Evolutionary conservation across 2,888 invertebrate species (phyloP).

Genomic region (Tenthredo scrophulariae): DNA sequence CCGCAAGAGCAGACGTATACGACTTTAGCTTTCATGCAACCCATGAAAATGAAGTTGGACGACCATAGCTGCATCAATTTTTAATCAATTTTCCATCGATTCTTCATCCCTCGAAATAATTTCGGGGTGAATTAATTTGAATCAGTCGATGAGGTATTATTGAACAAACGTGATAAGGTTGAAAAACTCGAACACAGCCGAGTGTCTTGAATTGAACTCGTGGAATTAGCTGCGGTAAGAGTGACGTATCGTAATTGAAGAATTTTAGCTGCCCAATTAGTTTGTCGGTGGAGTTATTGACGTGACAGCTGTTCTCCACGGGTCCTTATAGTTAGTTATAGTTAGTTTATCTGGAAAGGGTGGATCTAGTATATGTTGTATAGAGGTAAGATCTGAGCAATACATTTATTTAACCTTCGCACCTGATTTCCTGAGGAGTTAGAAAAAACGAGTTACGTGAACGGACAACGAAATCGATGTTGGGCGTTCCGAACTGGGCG

Average conservation of each 20-base stretch:
- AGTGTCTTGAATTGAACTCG: not conserved
- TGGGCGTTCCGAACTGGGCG: slow-evolving; percentile 55
- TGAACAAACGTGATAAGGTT: not conserved
- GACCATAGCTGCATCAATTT: not conserved
- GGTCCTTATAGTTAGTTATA: slow-evolving; percentile 4
- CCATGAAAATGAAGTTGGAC: not conserved
- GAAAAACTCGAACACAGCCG: not conserved
- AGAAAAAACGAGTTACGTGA: slow-evolving; percentile 69
- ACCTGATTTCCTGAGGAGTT: slow-evolving; percentile 13
- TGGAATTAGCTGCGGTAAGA: not conserved
- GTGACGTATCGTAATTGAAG: slow-evolving; percentile 1
- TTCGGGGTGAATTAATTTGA: not conserved
- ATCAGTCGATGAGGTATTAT: no score
- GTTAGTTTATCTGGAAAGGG: not conserved
- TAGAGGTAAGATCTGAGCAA: slow-evolving; percentile 15
- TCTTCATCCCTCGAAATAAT: not conserved
- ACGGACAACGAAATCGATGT: slow-evolving; percentile 67
- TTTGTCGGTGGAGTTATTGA: not conserved
- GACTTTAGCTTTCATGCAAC: not conserved
- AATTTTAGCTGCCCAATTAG: not conserved
- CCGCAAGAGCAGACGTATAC: not conserved
- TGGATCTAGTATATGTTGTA: not conserved
- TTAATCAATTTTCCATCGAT: not conserved
- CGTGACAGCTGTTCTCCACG: not conserved
- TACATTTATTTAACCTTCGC: slow-evolving; percentile 25